phyloP scores from a whole-genome alignment of 2,797 vertebrate genomes.

The Mormyrops attenuatus region DNA sequence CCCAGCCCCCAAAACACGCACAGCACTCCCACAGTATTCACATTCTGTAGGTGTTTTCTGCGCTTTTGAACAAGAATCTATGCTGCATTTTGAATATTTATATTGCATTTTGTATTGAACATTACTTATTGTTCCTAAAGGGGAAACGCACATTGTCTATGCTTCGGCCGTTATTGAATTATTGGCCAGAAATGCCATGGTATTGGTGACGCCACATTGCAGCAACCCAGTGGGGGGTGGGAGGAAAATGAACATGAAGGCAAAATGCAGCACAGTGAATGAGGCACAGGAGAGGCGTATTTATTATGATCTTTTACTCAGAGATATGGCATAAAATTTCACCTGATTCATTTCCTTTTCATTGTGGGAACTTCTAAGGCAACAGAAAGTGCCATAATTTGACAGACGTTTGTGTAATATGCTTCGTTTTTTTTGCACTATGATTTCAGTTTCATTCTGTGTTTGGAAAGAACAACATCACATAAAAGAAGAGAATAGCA shows the following conservation, averaged over 20 bases:
- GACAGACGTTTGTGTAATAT: slow-evolving; percentile 16
- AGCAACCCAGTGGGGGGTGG: neutral
- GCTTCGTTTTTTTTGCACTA: neutral
- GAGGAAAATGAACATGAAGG: neutral
- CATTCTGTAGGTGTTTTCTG: neutral
- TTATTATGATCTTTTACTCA: slow-evolving; percentile 3
- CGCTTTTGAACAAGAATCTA: neutral
- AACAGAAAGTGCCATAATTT: neutral
- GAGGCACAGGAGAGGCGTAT: neutral
- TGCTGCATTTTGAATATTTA: neutral
- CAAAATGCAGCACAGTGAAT: neutral
- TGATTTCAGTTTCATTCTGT: slow-evolving; percentile 6
- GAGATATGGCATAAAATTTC: neutral
- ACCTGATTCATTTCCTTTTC: neutral
- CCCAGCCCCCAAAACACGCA: neutral
- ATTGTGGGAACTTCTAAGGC: neutral
- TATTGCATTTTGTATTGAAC: neutral
- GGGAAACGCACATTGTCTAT: neutral
- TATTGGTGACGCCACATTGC: neutral
- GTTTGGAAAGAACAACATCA: slow-evolving; percentile 9
- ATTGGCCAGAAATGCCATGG: neutral
- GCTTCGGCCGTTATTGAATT: neutral
- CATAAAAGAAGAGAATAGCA: neutral
- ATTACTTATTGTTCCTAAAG: neutral
- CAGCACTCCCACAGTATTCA: neutral